These are phyloP conservation scores for Tyria jacobaeae DNA, from an alignment of 2,888 invertebrate species.

Conservation along the genomic window DNA sequence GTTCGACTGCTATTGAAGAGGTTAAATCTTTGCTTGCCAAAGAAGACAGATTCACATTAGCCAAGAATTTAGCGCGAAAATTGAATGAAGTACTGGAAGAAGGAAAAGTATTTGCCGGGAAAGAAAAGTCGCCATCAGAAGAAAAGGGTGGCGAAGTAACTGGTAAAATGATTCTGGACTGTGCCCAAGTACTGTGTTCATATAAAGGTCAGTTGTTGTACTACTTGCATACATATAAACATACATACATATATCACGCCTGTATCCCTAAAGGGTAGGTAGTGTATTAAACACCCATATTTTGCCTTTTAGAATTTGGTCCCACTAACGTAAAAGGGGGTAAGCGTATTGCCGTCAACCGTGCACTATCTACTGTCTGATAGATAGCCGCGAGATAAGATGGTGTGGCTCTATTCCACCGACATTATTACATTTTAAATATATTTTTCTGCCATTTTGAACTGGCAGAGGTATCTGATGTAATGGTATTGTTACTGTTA, in stretches of 20 bases:
- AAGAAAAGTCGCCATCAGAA: slow-evolving; percentile 73
- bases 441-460: neutral
- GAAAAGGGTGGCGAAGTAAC: slow-evolving; percentile 79
- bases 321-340: too few relatives aligned
- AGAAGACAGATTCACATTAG: slow-evolving; percentile 87
- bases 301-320: too few relatives aligned
- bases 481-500: neutral
- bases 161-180: slow-evolving; percentile 85
- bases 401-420: too few relatives aligned
- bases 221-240: neutral
- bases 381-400: too few relatives aligned
- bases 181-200: slow-evolving; percentile 84
- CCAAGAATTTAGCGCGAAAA: slow-evolving; percentile 88
- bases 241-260: too few relatives aligned
- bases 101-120: slow-evolving; percentile 80
- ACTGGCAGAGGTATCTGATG: neutral
- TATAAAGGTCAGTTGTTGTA: slow-evolving; percentile 67
- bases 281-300: too few relatives aligned
- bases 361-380: too few relatives aligned
- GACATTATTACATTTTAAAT: too few relatives aligned
- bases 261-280: too few relatives aligned
- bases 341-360: too few relatives aligned
- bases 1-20: slow-evolving; percentile 88
- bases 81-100: slow-evolving; percentile 89
- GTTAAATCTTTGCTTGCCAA: slow-evolving; percentile 88